Percentiles rank a stretch among this genome's conserved stretches.
Conservation (phyloP, 2,113 vertebrate genomes). For the Brachyistius frenatus region DNA sequence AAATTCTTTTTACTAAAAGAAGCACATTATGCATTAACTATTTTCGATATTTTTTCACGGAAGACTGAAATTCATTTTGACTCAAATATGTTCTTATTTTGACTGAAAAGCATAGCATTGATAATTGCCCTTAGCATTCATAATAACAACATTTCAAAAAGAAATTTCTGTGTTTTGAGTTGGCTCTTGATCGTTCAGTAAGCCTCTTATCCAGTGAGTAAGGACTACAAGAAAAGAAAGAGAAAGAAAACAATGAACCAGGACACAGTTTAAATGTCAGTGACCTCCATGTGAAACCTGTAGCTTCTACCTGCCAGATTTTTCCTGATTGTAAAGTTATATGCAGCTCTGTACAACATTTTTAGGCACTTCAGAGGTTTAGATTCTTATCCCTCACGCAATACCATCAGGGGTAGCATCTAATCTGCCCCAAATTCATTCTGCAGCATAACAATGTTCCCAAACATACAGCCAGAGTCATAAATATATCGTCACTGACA, state of each 20-base stretch:
- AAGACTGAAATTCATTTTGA: slow-evolving; percentile 19
- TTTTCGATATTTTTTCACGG: slow-evolving; percentile 12
- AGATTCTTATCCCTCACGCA: slow-evolving; percentile 6
- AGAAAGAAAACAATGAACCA: too few relatives aligned
- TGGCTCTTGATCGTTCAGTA: slow-evolving; percentile 10
- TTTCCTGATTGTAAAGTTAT: too few relatives aligned
- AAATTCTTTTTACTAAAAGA: slow-evolving; percentile 47
- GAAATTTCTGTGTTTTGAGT: slow-evolving; percentile 27
- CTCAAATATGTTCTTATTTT: slow-evolving; percentile 17
- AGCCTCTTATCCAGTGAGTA: not conserved
- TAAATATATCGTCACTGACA: slow-evolving; percentile 12
- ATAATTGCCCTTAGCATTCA: not conserved
- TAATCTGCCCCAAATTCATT: slow-evolving; percentile 11
- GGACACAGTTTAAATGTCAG: too few relatives aligned
- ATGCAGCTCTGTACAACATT: too few relatives aligned
- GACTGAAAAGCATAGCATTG: slow-evolving; percentile 8
- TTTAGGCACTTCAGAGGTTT: not conserved
- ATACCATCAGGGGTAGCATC: not conserved
- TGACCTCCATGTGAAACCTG: too few relatives aligned
- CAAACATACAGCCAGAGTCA: not conserved
- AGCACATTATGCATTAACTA: slow-evolving; percentile 33
- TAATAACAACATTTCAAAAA: slow-evolving; percentile 23
- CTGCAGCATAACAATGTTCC: not conserved
- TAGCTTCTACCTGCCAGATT: too few relatives aligned
- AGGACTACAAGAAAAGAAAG: too few relatives aligned